Percentiles rank a stretch among this genome's conserved stretches.
Evolutionary conservation across 53 echinoderm and acorn worm genomes (phyloP).

Genomic region (Crossaster papposus): DNA sequence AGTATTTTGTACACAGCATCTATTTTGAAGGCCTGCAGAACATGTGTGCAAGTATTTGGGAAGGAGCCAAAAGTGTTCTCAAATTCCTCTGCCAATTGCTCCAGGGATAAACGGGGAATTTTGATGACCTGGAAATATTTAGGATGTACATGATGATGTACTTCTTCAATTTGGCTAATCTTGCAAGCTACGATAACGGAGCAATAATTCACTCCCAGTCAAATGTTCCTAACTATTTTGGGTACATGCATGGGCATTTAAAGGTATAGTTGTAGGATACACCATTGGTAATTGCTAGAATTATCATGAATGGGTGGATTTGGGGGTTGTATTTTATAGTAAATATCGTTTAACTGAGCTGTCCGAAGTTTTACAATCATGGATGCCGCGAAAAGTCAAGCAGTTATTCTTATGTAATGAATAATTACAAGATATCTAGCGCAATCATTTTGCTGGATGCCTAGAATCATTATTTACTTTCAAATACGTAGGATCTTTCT

Average conservation of each 20-base stretch:
- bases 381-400: too few species aligned
- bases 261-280: background rate
- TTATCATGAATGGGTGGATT: too few species aligned
- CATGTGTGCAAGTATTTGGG: too few species aligned
- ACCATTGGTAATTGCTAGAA: too few species aligned
- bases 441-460: too few species aligned
- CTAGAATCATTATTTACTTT: too few species aligned
- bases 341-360: too few species aligned
- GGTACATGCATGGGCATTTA: background rate
- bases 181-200: slow-evolving; percentile 23
- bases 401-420: too few species aligned
- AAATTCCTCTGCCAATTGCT: slow-evolving; percentile 23
- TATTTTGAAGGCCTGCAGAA: slow-evolving; percentile 6
- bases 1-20: background rate
- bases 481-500: too few species aligned
- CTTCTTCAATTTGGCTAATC: background rate
- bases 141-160: slow-evolving; percentile 8
- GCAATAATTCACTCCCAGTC: slow-evolving; percentile 18
- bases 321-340: too few species aligned
- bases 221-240: background rate
- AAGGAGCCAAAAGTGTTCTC: background rate
- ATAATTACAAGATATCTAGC: too few species aligned
- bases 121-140: slow-evolving; percentile 45
- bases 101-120: slow-evolving; percentile 27
- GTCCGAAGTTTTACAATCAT: too few species aligned